Conservation (phyloP, 2,888 invertebrate genomes). For the Drosophila trichaetosa region DNA sequence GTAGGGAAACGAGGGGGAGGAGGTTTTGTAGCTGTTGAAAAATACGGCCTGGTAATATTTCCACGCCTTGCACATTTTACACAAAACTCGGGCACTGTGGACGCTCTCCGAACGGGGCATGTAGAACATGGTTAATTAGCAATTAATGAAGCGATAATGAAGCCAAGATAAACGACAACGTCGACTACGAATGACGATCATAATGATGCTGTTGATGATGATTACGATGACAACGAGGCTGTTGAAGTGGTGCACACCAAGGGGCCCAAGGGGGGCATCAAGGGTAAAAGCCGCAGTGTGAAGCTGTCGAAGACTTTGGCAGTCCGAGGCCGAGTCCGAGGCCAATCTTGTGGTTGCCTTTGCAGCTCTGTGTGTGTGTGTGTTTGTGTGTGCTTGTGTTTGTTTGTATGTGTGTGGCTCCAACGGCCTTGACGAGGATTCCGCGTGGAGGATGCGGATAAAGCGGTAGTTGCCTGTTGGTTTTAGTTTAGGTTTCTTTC, state of each 20-base stretch:
- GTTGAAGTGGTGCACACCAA: slow-evolving; percentile 33
- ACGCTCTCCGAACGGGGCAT: slow-evolving; percentile 51
- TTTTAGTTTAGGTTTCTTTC: slow-evolving; percentile 34
- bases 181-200: slow-evolving; percentile 31
- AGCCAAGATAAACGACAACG: slow-evolving; percentile 79
- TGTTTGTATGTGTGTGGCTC: slow-evolving; percentile 19
- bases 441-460: slow-evolving; percentile 57
- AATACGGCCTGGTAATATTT: slow-evolving; percentile 58
- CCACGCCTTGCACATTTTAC: slow-evolving; percentile 75
- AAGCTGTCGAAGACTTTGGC: slow-evolving; percentile 57
- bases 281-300: slow-evolving; percentile 13
- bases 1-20: not conserved
- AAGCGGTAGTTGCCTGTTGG: slow-evolving; percentile 49
- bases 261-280: not conserved
- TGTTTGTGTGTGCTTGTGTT: not conserved
- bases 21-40: not conserved
- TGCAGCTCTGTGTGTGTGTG: slow-evolving; percentile 20
- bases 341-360: slow-evolving; percentile 37
- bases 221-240: slow-evolving; percentile 47
- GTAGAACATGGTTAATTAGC: slow-evolving; percentile 84
- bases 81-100: slow-evolving; percentile 45
- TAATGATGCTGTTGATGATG: slow-evolving; percentile 14
- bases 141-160: slow-evolving; percentile 84
- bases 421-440: slow-evolving; percentile 63
- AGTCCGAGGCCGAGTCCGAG: slow-evolving; percentile 25